phyloP scores from a whole-genome alignment of 2,113 vertebrate genomes.

The Barbus barbus region DNA sequence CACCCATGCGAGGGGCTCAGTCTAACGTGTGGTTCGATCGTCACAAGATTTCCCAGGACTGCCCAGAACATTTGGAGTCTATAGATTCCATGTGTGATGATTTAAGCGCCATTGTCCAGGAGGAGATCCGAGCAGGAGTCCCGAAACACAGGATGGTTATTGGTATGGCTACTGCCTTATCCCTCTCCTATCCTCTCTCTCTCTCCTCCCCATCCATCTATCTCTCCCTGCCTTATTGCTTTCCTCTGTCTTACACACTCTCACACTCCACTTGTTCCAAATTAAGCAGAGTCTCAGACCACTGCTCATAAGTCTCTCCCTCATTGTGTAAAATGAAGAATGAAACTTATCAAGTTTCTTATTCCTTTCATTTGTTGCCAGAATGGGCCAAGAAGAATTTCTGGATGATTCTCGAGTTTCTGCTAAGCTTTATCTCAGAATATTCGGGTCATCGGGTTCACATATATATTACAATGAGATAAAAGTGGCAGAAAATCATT shows the following conservation, averaged over 20 bases:
- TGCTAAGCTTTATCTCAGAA: constrained; percentile 59
- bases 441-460: constrained; percentile 62
- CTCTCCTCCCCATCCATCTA: constrained; percentile 6
- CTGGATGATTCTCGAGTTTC: constrained; percentile 57
- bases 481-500: constrained; percentile 52
- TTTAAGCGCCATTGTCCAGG: constrained; percentile 78
- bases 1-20: constrained; percentile 79
- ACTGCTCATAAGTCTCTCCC: constrained; percentile 55
- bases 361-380: constrained; percentile 67
- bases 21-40: constrained; percentile 92
- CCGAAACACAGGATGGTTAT: constrained; percentile 82
- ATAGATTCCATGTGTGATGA: constrained; percentile 79
- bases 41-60: constrained; percentile 81
- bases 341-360: constrained; percentile 64
- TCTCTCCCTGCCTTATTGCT: constrained; percentile 24
- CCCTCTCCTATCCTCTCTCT: constrained; percentile 16
- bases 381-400: constrained; percentile 52
- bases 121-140: constrained; percentile 80
- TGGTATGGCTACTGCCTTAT: constrained; percentile 72
- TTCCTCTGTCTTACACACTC: constrained; percentile 38
- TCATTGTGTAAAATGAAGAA: constrained; percentile 64
- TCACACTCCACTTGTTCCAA: constrained; percentile 51
- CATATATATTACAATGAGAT: constrained; percentile 63
- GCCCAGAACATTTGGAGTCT: constrained; percentile 85
- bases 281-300: constrained; percentile 43